These are phyloP conservation scores for Cossypha caffra DNA, from an alignment of 2,797 vertebrate species.

Conservation along the genomic window DNA sequence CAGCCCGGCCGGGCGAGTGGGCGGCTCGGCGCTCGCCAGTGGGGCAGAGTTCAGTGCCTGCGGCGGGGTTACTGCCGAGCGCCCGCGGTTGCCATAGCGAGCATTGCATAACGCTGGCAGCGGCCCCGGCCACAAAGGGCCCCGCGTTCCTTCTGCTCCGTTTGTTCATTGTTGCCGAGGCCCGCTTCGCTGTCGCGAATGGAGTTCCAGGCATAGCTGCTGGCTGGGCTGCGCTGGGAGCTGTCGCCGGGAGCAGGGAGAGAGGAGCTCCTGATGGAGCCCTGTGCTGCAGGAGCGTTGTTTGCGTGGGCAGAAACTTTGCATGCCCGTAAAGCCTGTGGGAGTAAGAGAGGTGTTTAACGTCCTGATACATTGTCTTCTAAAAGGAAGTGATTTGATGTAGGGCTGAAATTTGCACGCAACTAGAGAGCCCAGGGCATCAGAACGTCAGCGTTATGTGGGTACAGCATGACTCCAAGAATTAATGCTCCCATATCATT, in stretches of 20 bases:
- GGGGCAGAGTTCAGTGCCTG: conserved; percentile 84
- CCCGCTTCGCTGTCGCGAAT: not conserved
- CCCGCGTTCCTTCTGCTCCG: not conserved
- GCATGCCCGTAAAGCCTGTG: not conserved
- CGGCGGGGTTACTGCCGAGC: conserved; percentile 81
- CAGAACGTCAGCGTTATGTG: not conserved
- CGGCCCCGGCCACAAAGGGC: not conserved
- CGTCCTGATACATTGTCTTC: not conserved
- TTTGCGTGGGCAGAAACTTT: not conserved
- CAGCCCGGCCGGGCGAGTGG: conserved; percentile 68
- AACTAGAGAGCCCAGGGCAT: not conserved
- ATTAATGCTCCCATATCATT: not conserved
- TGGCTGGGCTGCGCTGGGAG: not conserved
- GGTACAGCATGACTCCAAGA: not conserved
- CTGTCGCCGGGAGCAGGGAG: not conserved
- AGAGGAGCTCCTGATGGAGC: not conserved
- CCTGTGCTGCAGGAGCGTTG: not conserved
- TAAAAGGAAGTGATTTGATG: not conserved
- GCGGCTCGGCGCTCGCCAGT: conserved; percentile 71
- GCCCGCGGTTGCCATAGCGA: conserved; percentile 78
- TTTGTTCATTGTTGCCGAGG: not conserved
- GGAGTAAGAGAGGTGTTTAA: not conserved
- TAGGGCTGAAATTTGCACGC: not conserved
- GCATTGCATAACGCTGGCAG: not conserved
- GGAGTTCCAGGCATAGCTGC: not conserved